Base-by-base conservation (phyloP, 2,888 invertebrate genomes). In the Habrosyne pyritoides region DNA sequence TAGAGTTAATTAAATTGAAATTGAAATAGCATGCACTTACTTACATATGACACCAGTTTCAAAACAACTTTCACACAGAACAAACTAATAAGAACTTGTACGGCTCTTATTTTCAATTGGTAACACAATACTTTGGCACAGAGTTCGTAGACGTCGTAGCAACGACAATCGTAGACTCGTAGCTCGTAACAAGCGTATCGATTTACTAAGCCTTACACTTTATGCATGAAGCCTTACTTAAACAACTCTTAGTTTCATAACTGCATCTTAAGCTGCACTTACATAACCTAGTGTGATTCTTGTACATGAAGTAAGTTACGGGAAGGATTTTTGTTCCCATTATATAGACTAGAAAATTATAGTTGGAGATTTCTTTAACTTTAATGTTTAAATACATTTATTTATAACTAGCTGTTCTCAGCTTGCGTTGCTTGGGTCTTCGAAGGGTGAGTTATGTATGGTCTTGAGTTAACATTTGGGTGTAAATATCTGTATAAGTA, bases 61-160 rank as follows among this genome's bases (percentile, higher is more conserved):
- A 24, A 7, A 8, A 18, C 18, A 0, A 18, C 36, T 14, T 42
- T 18, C 18, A 42, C 42, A 42, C 18, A 8, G 10, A 33, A 33
- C 10, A 7, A 42, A 18, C 8, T 18, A 42, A 42, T 42, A 42
- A 42, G 18, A 42, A 42, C 18, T 8, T 8, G 6, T 42, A 8
- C 42, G 6, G 7, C 14, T 59, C 59, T 63, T 63, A 63, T 55
- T 60, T 69, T 61, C 68, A 66, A 67, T 67, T 67, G 65, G 73
- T 69, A 73, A 73, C 59, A 58, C 52, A 59, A 70, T 60, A 69
- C 64, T 60, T 61, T 58, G 48, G 59, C 66, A 60, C 53, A 28
- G 54, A 57, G 53, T 53, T 48, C 56, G 61, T 57, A 63, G 61
- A 42, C 42, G 42, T 53, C 46, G 57, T 54, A 56, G 57, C 48